Base-by-base conservation (phyloP, 2,888 invertebrate species). In the Chaitophorus viminalis region DNA sequence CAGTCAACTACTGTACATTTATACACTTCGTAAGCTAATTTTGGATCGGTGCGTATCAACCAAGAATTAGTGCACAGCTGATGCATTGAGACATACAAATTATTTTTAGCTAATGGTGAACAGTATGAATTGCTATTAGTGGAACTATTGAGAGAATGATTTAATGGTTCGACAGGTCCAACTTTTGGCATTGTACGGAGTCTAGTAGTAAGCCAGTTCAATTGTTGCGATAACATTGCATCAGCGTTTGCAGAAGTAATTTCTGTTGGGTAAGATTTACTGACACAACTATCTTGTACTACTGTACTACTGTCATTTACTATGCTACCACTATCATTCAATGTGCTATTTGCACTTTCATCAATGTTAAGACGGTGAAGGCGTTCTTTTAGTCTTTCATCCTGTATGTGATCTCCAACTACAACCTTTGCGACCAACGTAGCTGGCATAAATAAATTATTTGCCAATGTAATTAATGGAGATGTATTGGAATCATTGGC, bases 401-500 rank as follows among this genome's bases (percentile, higher is more conserved):
- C 77, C 18, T 65, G 17, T 39, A 76, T 39, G 3, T 65, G 65
- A 8, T 84, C 83, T 0, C 65, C 9, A 1, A 85, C 46, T 21
- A 85, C 77, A 75, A 4, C 5, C 81, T 87, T 87, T 18, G 87
- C 87, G 3, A 81, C 87, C 25, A 87, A 81, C 87, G 65, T 87
- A 5, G 87, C 79, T 6, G 87, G 87, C 87, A 87, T 87, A 29
- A 39, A 33, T 17, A 87, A 31, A 46, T 81, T 81, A 74, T 87
- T 46, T 25, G 87, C 72, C 11, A 87, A 75, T 8, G 29, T 46
- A 11, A 60, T n/a, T 18, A 87, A 81, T 75, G 87, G 81, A 81
- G 60, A 74, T 25, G 0, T 46, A 4, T 68, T n/a, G n/a, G 65
- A 46, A n/a, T 21, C 39, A 31, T 75, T 39, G 14, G 65, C 77